These are phyloP conservation scores for Ceriagrion tenellum DNA, from an alignment of 2,888 invertebrate genomes.

Conservation along the genomic window DNA sequence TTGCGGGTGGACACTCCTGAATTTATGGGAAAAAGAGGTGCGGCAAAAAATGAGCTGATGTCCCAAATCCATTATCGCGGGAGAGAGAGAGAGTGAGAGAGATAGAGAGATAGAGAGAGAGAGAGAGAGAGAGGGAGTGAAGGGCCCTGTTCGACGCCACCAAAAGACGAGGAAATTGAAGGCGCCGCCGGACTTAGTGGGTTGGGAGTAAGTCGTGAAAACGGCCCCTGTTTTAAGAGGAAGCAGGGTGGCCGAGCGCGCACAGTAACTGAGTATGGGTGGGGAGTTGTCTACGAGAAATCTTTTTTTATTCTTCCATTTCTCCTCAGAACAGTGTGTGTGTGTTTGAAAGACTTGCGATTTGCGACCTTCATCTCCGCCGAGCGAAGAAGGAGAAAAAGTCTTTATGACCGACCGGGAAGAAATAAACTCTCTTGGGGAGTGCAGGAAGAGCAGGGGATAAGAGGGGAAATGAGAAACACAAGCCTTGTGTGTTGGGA, in stretches of 20 bases:
- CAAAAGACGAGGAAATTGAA: background rate
- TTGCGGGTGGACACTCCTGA: background rate
- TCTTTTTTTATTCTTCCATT: background rate
- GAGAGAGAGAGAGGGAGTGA: too few relatives aligned
- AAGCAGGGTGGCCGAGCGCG: too few relatives aligned
- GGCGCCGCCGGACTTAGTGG: background rate
- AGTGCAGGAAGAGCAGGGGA: background rate
- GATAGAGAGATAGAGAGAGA: too few relatives aligned
- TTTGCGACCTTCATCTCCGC: background rate
- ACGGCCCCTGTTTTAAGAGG: background rate
- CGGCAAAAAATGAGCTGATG: background rate
- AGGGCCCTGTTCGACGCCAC: background rate
- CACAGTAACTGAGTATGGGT: background rate
- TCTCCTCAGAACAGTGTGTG: background rate
- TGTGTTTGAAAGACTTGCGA: background rate
- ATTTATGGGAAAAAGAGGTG: background rate
- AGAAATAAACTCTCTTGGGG: background rate
- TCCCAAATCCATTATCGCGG: background rate
- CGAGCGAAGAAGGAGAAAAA: background rate
- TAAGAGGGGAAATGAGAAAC: background rate
- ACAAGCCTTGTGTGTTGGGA: background rate
- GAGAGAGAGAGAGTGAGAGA: too few relatives aligned
- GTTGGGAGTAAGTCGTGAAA: background rate
- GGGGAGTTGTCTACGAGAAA: background rate
- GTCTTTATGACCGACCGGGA: background rate